phyloP scores from a whole-genome alignment of 2,113 vertebrate genomes.

The Dasyprocta punctata region DNA sequence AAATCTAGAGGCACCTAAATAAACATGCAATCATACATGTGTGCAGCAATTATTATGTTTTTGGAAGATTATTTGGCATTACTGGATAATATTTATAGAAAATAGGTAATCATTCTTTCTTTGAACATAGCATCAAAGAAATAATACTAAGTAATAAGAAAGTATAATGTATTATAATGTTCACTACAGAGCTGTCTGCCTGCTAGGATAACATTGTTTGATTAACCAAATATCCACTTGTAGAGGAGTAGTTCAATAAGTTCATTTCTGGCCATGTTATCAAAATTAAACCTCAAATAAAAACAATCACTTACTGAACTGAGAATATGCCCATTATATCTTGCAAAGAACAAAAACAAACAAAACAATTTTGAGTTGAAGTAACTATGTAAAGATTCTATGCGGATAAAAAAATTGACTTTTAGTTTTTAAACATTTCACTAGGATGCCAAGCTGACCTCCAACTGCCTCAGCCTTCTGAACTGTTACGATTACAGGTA shows the following conservation, averaged over 20 bases:
- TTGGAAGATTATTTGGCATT: not conserved
- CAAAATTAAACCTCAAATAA: not conserved
- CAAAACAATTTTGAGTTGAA: not conserved
- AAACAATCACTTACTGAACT: not conserved
- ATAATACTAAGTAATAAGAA: not conserved
- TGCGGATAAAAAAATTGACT: not conserved
- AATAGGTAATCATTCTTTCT: not conserved
- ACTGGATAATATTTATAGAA: not conserved
- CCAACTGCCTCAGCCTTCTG: not conserved
- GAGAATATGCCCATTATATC: not conserved
- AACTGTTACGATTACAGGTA: accelerated
- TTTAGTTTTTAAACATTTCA: not conserved
- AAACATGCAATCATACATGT: not conserved
- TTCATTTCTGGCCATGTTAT: not conserved
- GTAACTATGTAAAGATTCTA: not conserved
- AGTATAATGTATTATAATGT: not conserved
- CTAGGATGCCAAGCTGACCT: not conserved
- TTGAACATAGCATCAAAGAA: not conserved
- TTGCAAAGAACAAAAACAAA: not conserved
- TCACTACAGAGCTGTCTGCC: not conserved
- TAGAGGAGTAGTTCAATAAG: not conserved
- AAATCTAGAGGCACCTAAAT: not conserved
- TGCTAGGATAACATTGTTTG: not conserved
- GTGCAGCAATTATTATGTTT: not conserved
- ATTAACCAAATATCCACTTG: not conserved